Evolutionary conservation across 2,797 vertebrate genomes (phyloP).

Genomic region (Phrynocephalus vlangalii): DNA sequence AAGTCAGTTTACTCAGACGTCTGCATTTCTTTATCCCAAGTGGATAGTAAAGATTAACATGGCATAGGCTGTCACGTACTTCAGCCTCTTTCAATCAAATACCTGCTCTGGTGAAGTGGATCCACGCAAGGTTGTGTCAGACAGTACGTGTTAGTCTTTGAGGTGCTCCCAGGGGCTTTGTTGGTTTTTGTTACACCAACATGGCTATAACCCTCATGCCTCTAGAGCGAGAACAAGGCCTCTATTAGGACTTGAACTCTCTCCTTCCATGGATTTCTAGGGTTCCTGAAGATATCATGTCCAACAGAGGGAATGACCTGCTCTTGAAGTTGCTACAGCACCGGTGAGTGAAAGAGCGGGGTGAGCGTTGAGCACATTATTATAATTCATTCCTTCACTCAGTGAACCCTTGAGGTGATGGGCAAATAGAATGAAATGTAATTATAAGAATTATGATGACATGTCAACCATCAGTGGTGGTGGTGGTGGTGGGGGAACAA

Average conservation of each 20-base stretch:
- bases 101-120: no score
- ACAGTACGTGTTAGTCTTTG: no score
- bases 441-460: neutral
- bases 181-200: no score
- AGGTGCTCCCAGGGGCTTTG: no score
- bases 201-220: neutral
- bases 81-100: no score
- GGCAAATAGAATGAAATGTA: neutral
- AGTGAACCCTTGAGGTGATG: neutral
- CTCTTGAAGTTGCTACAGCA: conserved; percentile 88
- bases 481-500: no score
- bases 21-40: no score
- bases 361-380: neutral
- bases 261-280: conserved; percentile 66
- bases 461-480: neutral
- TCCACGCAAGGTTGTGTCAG: no score
- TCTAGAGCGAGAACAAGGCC: neutral
- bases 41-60: no score
- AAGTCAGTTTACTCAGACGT: no score
- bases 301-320: conserved; percentile 91
- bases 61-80: no score
- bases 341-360: conserved; percentile 76
- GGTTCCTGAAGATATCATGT: conserved; percentile 89
- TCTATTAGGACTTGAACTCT: neutral
- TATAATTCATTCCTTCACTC: neutral